phyloP scores from a whole-genome alignment of 2,888 invertebrate species.

The Ophion ellenae region DNA sequence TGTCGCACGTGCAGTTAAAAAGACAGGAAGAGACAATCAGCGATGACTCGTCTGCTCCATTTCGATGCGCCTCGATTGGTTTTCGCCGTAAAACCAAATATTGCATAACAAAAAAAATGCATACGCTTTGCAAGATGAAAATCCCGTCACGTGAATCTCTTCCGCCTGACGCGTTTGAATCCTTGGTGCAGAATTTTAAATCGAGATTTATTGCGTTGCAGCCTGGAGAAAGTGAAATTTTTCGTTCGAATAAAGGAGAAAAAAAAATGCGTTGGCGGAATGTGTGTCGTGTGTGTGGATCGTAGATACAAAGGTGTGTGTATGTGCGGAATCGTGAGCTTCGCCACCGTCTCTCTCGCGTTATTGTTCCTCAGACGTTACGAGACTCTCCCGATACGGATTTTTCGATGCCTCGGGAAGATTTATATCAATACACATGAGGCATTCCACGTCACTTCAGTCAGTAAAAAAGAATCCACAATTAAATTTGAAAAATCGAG shows the following conservation, averaged over 20 bases:
- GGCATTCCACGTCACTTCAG: too few relatives aligned
- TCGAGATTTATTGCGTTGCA: constrained; percentile 35
- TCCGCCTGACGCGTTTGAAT: constrained; percentile 4
- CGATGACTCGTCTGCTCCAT: constrained; percentile 51
- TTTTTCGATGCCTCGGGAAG: constrained; percentile 31
- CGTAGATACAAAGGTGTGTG: neutral
- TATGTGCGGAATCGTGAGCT: constrained; percentile 46
- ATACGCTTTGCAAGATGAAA: neutral
- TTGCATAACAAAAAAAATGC: constrained; percentile 39
- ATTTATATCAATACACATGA: neutral
- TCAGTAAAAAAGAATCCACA: too few relatives aligned
- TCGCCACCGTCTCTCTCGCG: constrained; percentile 19
- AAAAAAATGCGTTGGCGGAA: constrained; percentile 36
- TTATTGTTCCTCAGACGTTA: constrained; percentile 43
- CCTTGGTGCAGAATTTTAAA: neutral
- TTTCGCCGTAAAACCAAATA: constrained; percentile 26
- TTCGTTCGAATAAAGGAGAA: constrained; percentile 1
- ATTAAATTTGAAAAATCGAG: too few relatives aligned
- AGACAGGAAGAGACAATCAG: constrained; percentile 12
- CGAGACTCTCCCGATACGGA: constrained; percentile 32
- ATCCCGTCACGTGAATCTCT: constrained; percentile 5
- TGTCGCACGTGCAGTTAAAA: constrained; percentile 7
- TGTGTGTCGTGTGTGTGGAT: constrained; percentile 16
- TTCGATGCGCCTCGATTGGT: constrained; percentile 42
- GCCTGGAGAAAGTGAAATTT: constrained; percentile 56